Evolutionary conservation across 2,888 invertebrate species (phyloP).

Genomic region (Yponomeuta plumbellus): DNA sequence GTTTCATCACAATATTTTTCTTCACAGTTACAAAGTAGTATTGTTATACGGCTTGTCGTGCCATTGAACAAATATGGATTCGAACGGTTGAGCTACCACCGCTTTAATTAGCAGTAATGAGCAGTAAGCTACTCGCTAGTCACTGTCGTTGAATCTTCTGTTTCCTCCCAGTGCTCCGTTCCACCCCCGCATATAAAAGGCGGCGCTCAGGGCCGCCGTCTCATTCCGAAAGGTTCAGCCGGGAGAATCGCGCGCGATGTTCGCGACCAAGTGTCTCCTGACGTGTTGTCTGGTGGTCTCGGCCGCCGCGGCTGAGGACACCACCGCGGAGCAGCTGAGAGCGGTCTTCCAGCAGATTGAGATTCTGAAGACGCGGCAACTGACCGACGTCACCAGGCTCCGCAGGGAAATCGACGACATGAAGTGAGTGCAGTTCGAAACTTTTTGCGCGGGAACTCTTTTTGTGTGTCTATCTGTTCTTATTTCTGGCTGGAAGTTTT

Average conservation of each 20-base stretch:
- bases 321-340: slow-evolving; percentile 40
- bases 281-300: slow-evolving; percentile 34
- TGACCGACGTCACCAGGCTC: slow-evolving; percentile 42
- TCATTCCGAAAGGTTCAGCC: neutral
- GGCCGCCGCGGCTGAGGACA: slow-evolving; percentile 38
- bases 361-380: slow-evolving; percentile 42
- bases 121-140: too few relatives aligned
- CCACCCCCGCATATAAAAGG: neutral
- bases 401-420: slow-evolving; percentile 51
- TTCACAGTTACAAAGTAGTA: too few relatives aligned
- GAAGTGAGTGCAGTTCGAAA: slow-evolving; percentile 46
- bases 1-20: too few relatives aligned
- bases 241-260: neutral
- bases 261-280: slow-evolving; percentile 26
- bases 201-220: neutral
- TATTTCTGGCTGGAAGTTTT: neutral
- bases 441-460: neutral
- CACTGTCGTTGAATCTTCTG: too few relatives aligned
- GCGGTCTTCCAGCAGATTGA: slow-evolving; percentile 46
- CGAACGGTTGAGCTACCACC: too few relatives aligned
- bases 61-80: too few relatives aligned
- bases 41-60: too few relatives aligned
- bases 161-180: too few relatives aligned
- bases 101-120: too few relatives aligned
- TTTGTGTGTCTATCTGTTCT: neutral